Evolutionary conservation across 2,888 invertebrate species (phyloP), one percentile per base, ranked within the genome.

Genomic region (Amaurobius ferox): DNA sequence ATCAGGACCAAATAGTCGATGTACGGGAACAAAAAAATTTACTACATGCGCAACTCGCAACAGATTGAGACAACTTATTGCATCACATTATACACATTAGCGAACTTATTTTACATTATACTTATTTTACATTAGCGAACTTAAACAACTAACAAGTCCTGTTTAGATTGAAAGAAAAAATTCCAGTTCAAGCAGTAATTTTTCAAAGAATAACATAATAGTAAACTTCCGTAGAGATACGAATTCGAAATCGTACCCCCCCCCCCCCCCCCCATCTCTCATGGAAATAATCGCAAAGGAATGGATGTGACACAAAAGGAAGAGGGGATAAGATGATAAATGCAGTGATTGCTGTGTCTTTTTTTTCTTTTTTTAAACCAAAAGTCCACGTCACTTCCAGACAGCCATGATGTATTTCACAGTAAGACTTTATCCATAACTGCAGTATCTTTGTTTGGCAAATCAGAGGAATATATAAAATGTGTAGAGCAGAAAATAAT

Each of bases 241-340:
- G 11, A 2, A 55, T 55, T 5, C 5, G 55, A 23, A 55, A 55
- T n/a, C 11, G 23, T 23, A 55, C 23, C 23, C 23, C 23, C 23
- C 23, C 1, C 2, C 11, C 11, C 9, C 9, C 9, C 9, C 16
- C n/a, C n/a, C n/a, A 16, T 2, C 2, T 1, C 2, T 5, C 2
- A 55, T 23, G 16, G 19, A 3, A 55, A 23, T 23, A 55, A 55
- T 55, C 23, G 6, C 55, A 23, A 6, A 1, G 55, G 55, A 55
- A 55, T 55, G 55, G 55, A 23, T 23, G 23, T 55, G 55, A 55
- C 55, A 55, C 55, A 55, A 55, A 55, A 23, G 16, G 11, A 55
- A 1, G 5, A 16, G 55, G 11, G 23, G 55, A 55, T 55, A 23
- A 23, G 19, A 55, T 55, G 55, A 55, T 55, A 55, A 55, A 55